phyloP scores from a whole-genome alignment of 2,888 invertebrate species.

The Gasteruption jaculator region DNA sequence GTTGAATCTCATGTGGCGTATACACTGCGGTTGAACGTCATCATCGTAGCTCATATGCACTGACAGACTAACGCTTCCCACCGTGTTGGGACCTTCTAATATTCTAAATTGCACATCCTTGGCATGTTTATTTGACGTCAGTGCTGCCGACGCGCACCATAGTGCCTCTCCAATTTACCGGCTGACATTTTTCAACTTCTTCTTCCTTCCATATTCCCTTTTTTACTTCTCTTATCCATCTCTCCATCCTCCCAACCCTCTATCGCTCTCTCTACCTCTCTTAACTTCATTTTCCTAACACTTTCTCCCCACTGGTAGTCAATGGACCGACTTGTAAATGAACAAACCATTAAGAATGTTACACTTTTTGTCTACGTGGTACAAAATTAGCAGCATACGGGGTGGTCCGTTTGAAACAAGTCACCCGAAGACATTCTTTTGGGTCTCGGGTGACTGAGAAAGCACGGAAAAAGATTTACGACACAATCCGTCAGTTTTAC shows the following conservation, averaged over 20 bases:
- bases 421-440: too few species aligned
- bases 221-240: conserved; percentile 13
- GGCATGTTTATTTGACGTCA: conserved; percentile 50
- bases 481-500: too few species aligned
- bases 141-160: conserved; percentile 40
- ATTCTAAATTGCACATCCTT: conserved; percentile 46
- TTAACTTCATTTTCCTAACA: neutral
- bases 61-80: conserved; percentile 45
- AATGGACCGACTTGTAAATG: too few species aligned
- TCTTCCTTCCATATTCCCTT: conserved; percentile 15
- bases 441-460: too few species aligned
- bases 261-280: neutral
- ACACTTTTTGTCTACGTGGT: too few species aligned
- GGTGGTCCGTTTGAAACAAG: too few species aligned
- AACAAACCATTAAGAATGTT: too few species aligned
- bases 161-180: conserved; percentile 36
- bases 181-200: conserved; percentile 37
- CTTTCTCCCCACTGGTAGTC: too few species aligned
- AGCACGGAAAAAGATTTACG: too few species aligned
- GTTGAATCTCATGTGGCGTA: conserved; percentile 32
- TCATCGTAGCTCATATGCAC: conserved; percentile 48
- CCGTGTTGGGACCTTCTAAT: conserved; percentile 43
- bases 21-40: conserved; percentile 49
- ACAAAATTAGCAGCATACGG: too few species aligned
- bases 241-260: too few species aligned